Evolutionary conservation across 2,797 vertebrate species (phyloP).

Genomic region (Heterohyrax brucei): DNA sequence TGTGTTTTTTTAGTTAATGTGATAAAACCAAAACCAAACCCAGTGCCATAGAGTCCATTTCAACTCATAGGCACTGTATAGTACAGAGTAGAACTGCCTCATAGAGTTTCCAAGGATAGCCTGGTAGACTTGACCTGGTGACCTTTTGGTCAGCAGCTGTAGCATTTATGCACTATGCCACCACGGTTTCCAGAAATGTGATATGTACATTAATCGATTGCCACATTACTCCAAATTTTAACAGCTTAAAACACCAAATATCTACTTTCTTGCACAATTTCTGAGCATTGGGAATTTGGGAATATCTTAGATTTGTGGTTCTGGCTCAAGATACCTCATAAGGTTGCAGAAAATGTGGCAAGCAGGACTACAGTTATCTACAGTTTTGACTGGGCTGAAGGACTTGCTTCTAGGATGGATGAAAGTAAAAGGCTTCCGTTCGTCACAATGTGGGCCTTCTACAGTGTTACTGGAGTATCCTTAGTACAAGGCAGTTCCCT

Average conservation of each 20-base stretch:
- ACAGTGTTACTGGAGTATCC: not conserved
- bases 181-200: too few relatives aligned
- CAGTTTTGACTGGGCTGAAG: too few relatives aligned
- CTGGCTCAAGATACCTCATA: not conserved
- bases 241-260: not conserved
- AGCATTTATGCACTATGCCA: too few relatives aligned
- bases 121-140: too few relatives aligned
- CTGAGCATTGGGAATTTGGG: not conserved
- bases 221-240: not conserved
- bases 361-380: not conserved
- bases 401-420: not conserved
- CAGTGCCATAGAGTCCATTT: too few relatives aligned
- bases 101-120: too few relatives aligned
- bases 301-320: not conserved
- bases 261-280: not conserved
- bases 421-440: not conserved
- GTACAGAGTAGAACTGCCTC: too few relatives aligned
- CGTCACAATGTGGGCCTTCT: not conserved
- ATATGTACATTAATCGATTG: not conserved
- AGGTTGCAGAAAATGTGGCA: not conserved
- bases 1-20: not conserved
- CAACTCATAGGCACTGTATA: too few relatives aligned
- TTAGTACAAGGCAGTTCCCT: not conserved
- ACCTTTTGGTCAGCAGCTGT: too few relatives aligned
- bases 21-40: too few relatives aligned